phyloP scores from a whole-genome alignment of 2,888 invertebrate species.

The Sepiola atlantica region DNA sequence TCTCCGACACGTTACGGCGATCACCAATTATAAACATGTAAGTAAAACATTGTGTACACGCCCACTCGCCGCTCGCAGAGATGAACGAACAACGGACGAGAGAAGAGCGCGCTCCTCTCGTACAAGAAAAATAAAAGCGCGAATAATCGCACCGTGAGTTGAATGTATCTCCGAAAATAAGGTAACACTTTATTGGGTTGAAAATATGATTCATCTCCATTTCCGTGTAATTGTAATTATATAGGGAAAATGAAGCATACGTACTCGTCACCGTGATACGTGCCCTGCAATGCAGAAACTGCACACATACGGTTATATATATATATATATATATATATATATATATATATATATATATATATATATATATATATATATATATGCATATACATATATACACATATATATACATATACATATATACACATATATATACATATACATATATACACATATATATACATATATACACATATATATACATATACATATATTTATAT shows the following conservation, averaged over 20 bases:
- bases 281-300: not conserved
- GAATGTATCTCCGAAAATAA: not conserved
- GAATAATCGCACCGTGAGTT: not conserved
- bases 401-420: too few species aligned
- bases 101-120: not conserved
- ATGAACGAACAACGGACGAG: not conserved
- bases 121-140: not conserved
- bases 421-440: too few species aligned
- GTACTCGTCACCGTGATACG: not conserved
- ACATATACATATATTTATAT: not conserved
- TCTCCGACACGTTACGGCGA: not conserved
- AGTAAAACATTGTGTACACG: not conserved
- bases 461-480: not conserved
- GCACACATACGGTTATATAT: not conserved
- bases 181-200: not conserved
- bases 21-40: slow-evolving; percentile 10
- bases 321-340: slow-evolving; percentile 2
- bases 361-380: not conserved
- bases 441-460: not conserved
- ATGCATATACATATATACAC: not conserved
- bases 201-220: not conserved
- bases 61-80: not conserved
- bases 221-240: not conserved
- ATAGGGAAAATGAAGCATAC: not conserved
- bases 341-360: not conserved